A percentile compares a stretch with the other conserved stretches of the same genome.
These are phyloP conservation scores for Phymastichus coffea DNA, from an alignment of 1,140 invertebrate species.

Conservation along the genomic window DNA sequence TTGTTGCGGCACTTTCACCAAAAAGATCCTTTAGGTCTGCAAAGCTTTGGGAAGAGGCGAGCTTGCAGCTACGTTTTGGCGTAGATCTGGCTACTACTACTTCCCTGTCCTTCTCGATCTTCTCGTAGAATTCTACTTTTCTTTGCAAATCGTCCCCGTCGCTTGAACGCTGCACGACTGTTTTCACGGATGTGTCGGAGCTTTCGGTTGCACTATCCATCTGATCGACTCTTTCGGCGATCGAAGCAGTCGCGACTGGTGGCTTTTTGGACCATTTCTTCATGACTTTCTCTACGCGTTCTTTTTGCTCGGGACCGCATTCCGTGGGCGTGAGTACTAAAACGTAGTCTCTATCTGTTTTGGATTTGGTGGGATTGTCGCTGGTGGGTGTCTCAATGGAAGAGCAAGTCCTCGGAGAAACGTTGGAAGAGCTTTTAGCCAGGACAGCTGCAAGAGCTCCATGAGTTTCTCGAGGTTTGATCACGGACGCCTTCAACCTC, in stretches of 20 bases:
- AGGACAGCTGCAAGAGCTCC: slow-evolving; percentile 62
- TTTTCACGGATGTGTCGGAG: slow-evolving; percentile 68
- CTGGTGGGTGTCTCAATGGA: slow-evolving; percentile 57
- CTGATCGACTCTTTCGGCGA: slow-evolving; percentile 44
- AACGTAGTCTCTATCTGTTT: slow-evolving; percentile 54
- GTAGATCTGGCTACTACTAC: too few relatives aligned
- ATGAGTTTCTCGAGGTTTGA: slow-evolving; percentile 64
- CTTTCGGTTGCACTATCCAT: slow-evolving; percentile 64
- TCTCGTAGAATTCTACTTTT: slow-evolving; percentile 81
- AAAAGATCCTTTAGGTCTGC: slow-evolving; percentile 76
- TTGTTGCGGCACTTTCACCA: slow-evolving; percentile 63
- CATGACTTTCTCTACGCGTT: slow-evolving; percentile 53
- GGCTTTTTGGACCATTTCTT: slow-evolving; percentile 54
- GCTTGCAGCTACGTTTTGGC: slow-evolving; percentile 10
- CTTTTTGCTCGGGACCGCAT: slow-evolving; percentile 39
- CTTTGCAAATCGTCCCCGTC: slow-evolving; percentile 63
- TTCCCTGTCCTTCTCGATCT: slow-evolving; percentile 51
- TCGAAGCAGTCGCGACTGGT: slow-evolving; percentile 22
- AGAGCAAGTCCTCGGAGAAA: slow-evolving; percentile 59
- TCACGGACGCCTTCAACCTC: slow-evolving; percentile 54
- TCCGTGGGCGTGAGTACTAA: slow-evolving; percentile 56
- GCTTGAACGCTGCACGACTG: slow-evolving; percentile 59
- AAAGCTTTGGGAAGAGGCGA: slow-evolving; percentile 67
- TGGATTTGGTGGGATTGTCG: slow-evolving; percentile 38
- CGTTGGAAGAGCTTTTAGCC: slow-evolving; percentile 43